A percentile compares a stretch with the other conserved stretches of the same genome.
Evolutionary conservation across 2,888 invertebrate genomes (phyloP).

Genomic region (Agriopis aurantiaria): DNA sequence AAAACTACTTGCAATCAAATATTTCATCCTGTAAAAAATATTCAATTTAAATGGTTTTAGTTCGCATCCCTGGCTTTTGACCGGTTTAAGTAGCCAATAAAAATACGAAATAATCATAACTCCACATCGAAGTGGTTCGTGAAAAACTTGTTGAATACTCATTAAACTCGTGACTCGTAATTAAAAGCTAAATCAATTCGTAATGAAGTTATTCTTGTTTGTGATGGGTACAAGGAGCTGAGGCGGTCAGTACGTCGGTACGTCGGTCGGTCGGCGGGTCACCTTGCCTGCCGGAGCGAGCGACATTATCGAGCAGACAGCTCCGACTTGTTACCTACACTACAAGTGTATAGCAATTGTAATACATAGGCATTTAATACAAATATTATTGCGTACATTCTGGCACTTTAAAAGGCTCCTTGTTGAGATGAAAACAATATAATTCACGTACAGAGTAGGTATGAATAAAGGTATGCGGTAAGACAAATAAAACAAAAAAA

Average conservation of each 20-base stretch:
- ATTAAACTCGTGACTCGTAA: conserved; percentile 2
- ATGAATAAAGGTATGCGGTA: too few species aligned
- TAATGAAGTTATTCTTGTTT: conserved; percentile 10
- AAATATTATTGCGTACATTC: neutral
- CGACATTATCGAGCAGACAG: neutral
- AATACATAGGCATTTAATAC: neutral
- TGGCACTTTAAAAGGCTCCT: neutral
- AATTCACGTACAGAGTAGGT: neutral
- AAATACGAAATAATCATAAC: conserved; percentile 2
- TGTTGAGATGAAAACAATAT: neutral
- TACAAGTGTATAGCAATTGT: neutral
- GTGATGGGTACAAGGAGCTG: neutral
- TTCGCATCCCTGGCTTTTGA: neutral
- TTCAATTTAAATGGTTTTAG: neutral
- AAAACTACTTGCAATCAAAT: too few species aligned
- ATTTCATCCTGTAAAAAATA: neutral
- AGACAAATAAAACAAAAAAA: too few species aligned
- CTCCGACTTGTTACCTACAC: neutral
- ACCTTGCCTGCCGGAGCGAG: conserved; percentile 2
- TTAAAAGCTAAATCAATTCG: conserved; percentile 7
- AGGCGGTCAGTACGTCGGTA: too few species aligned
- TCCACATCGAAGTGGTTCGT: conserved; percentile 5
- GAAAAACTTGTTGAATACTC: conserved; percentile 5
- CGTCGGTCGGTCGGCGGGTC: neutral
- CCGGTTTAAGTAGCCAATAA: neutral